Conservation (phyloP, 2,113 vertebrate species). For the Phrynocephalus versicolor region DNA sequence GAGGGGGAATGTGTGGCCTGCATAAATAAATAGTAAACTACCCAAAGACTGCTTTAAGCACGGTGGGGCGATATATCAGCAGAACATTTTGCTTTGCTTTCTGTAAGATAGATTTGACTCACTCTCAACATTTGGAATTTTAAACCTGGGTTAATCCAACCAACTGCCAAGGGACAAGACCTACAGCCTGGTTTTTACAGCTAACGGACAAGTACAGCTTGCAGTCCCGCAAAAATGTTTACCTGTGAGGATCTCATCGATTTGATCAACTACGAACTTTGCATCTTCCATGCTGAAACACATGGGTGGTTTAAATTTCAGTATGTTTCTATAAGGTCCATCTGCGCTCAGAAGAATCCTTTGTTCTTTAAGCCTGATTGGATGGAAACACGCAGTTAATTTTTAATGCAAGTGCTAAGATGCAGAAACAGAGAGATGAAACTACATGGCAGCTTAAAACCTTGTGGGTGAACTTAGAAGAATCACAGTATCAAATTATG, state of each 20-base stretch:
- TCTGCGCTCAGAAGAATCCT: slow-evolving; percentile 90
- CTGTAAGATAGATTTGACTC: background rate
- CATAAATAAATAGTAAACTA: too few relatives aligned
- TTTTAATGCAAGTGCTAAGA: background rate
- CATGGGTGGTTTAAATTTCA: slow-evolving; percentile 97
- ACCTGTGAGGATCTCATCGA: slow-evolving; percentile 90
- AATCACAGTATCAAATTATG: background rate
- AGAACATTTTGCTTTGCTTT: too few relatives aligned
- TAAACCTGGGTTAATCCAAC: background rate
- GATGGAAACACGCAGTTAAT: slow-evolving; percentile 1
- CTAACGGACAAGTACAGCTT: background rate
- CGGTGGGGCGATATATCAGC: too few relatives aligned
- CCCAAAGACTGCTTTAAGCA: too few relatives aligned
- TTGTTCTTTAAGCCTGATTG: slow-evolving; percentile 86
- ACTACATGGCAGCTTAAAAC: background rate
- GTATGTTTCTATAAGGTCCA: slow-evolving; percentile 91
- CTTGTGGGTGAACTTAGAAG: background rate
- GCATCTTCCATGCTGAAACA: slow-evolving; percentile 90
- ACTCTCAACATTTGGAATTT: background rate
- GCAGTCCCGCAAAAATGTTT: background rate
- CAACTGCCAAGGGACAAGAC: background rate
- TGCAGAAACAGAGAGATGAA: background rate
- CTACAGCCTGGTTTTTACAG: background rate
- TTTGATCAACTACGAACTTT: slow-evolving; percentile 80
- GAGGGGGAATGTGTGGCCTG: too few relatives aligned